A percentile compares a stretch with the other conserved stretches of the same genome.
Evolutionary conservation across 2,797 vertebrate species (phyloP).

Genomic region (Thripadectes ignobilis): DNA sequence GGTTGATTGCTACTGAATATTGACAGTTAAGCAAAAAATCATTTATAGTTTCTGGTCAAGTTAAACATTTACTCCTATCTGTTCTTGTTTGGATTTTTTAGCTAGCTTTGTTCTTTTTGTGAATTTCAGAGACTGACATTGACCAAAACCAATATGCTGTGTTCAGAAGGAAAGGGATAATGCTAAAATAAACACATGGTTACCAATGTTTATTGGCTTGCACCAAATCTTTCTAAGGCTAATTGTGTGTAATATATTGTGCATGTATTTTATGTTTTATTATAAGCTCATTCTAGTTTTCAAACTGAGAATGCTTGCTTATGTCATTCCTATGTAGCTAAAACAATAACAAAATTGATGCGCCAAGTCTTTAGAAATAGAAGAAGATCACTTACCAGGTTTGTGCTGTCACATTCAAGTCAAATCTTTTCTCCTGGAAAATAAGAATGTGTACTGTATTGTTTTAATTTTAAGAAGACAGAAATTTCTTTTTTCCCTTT

Average conservation of each 20-base stretch:
- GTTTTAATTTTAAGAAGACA: neutral
- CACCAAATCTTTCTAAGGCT: neutral
- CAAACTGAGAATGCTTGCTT: neutral
- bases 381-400: slow-evolving; percentile 74
- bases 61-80: neutral
- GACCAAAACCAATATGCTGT: neutral
- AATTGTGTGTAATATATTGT: neutral
- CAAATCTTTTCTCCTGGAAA: slow-evolving; percentile 79
- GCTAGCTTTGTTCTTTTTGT: neutral
- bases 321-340: neutral
- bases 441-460: neutral
- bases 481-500: neutral
- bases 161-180: neutral
- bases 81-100: neutral
- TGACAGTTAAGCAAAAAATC: neutral
- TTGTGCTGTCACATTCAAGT: slow-evolving; percentile 77
- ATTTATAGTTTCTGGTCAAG: neutral
- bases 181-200: neutral
- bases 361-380: neutral
- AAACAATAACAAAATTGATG: neutral
- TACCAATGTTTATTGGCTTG: neutral
- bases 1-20: neutral
- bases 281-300: neutral
- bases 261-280: neutral
- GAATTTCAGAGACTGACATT: neutral